phyloP scores from a whole-genome alignment of 2,888 invertebrate species.

The Hydriomena furcata region DNA sequence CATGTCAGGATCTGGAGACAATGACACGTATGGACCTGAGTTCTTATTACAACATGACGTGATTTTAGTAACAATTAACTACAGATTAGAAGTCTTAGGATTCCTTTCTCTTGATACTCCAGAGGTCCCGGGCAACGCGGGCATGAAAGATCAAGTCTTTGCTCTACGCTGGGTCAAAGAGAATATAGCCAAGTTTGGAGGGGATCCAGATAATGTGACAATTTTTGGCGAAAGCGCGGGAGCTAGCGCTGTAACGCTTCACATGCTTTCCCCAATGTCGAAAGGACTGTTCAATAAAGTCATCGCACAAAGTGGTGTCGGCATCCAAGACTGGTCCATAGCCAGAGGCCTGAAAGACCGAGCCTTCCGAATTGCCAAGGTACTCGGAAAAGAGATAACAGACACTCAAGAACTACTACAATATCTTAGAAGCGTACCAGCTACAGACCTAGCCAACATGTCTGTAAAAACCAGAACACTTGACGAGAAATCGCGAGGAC shows the following conservation, averaged over 20 bases:
- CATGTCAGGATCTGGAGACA: slow-evolving; percentile 62
- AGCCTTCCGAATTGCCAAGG: slow-evolving; percentile 55
- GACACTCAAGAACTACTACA: slow-evolving; percentile 50
- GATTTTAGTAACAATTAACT: slow-evolving; percentile 69
- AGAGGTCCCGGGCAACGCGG: slow-evolving; percentile 68
- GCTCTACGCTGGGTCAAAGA: slow-evolving; percentile 61
- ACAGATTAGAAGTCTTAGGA: slow-evolving; percentile 56
- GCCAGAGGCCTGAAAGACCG: slow-evolving; percentile 46
- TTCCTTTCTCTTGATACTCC: slow-evolving; percentile 52
- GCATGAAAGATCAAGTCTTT: slow-evolving; percentile 65
- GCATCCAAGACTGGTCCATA: slow-evolving; percentile 55
- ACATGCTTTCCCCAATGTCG: slow-evolving; percentile 69
- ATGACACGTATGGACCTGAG: slow-evolving; percentile 59
- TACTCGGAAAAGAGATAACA: slow-evolving; percentile 56
- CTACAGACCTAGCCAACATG: slow-evolving; percentile 46
- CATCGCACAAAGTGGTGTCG: slow-evolving; percentile 66
- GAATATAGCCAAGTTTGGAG: slow-evolving; percentile 61
- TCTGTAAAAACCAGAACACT: slow-evolving; percentile 46
- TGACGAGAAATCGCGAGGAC: slow-evolving; percentile 52
- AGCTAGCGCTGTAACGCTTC: slow-evolving; percentile 57
- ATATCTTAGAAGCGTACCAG: slow-evolving; percentile 52
- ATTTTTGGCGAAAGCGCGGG: slow-evolving; percentile 74
- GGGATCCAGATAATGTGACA: slow-evolving; percentile 62
- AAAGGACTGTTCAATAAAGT: slow-evolving; percentile 64
- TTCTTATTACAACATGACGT: slow-evolving; percentile 64